A percentile compares a stretch with the other conserved stretches of the same genome.
Conservation (phyloP, 2,888 invertebrate genomes). For the Stomorhina lunata region DNA sequence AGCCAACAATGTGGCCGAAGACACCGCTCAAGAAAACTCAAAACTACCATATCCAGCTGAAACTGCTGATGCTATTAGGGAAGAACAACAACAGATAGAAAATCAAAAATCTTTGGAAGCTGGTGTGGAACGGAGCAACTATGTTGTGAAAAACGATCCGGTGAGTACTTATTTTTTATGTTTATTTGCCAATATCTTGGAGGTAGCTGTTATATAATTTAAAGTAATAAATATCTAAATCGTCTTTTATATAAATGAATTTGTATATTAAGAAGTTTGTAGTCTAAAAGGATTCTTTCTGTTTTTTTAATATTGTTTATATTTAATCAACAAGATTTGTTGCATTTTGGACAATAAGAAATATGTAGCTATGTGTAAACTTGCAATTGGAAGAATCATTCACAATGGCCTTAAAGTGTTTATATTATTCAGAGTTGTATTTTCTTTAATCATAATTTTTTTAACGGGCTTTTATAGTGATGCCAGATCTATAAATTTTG, state of each 20-base stretch:
- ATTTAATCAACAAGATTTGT: background rate
- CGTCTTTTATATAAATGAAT: too few relatives aligned
- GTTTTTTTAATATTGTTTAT: background rate
- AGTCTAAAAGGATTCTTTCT: too few relatives aligned
- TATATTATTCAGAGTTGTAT: conserved; percentile 36
- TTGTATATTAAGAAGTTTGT: too few relatives aligned
- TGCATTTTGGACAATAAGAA: background rate
- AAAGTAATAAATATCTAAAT: background rate
- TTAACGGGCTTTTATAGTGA: conserved; percentile 21
- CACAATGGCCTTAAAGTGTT: conserved; percentile 40
- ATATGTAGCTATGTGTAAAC: background rate
- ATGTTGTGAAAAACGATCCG: conserved; percentile 77
- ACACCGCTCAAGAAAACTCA: conserved; percentile 84
- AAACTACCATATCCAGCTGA: conserved; percentile 81
- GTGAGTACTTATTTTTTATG: conserved; percentile 71
- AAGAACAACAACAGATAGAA: conserved; percentile 69
- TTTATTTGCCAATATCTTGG: background rate
- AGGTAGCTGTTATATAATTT: conserved; percentile 3
- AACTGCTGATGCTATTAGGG: conserved; percentile 76
- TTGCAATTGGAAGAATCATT: conserved; percentile 17
- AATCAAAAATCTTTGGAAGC: conserved; percentile 64
- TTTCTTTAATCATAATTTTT: conserved; percentile 17
- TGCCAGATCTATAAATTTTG: conserved; percentile 19
- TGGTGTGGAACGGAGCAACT: conserved; percentile 44
- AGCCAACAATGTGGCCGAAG: conserved; percentile 89